These are phyloP conservation scores for Argyra leucocephala DNA, from an alignment of 2,888 invertebrate species.

Conservation along the genomic window DNA sequence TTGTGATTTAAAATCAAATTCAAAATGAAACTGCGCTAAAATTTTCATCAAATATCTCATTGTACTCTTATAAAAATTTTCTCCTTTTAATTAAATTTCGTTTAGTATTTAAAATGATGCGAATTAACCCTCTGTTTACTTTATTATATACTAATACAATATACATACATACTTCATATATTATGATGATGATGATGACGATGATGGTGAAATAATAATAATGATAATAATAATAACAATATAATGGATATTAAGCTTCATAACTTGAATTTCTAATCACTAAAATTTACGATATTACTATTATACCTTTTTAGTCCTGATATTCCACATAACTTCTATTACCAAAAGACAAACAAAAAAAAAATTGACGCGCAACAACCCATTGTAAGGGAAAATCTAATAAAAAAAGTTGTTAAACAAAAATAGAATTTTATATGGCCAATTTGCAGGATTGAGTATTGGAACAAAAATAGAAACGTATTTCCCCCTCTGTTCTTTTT, in stretches of 20 bases:
- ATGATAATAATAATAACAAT: constrained; percentile 1
- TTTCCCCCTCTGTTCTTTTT: neutral
- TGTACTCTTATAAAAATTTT: too few species aligned
- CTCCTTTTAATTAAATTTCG: too few species aligned
- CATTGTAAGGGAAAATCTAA: neutral
- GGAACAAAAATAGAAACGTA: neutral
- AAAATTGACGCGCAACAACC: neutral
- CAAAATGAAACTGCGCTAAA: too few species aligned
- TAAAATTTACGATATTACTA: constrained; percentile 7
- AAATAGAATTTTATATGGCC: neutral
- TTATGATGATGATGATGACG: neutral
- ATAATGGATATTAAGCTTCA: neutral
- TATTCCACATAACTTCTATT: neutral
- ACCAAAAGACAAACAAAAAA: neutral
- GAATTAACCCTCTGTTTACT: too few species aligned
- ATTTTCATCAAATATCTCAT: too few species aligned
- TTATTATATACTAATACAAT: too few species aligned
- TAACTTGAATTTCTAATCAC: constrained; percentile 9
- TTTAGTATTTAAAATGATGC: too few species aligned
- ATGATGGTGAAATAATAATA: neutral
- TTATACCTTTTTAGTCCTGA: neutral
- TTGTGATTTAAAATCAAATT: too few species aligned
- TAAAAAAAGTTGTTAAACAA: neutral
- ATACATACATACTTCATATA: too few species aligned
- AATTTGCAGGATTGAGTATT: neutral